phyloP scores from a whole-genome alignment of 2,888 invertebrate species.

The Diarsia rubi region DNA sequence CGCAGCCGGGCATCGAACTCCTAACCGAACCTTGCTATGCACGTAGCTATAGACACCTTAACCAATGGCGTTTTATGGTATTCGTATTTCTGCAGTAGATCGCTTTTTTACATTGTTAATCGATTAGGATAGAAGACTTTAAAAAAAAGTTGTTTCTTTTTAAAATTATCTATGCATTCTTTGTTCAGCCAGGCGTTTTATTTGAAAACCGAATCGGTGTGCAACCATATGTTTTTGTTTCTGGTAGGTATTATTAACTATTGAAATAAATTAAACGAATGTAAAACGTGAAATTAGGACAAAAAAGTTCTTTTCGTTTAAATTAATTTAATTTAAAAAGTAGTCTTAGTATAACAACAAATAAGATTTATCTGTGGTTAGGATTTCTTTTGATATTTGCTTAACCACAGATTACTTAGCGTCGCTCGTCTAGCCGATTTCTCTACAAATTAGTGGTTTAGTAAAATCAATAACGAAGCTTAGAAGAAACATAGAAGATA shows the following conservation, averaged over 20 bases:
- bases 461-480: background rate
- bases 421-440: slow-evolving; percentile 45
- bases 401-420: slow-evolving; percentile 52
- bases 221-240: slow-evolving; percentile 25
- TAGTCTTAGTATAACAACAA: slow-evolving; percentile 4
- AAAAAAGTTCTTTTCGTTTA: slow-evolving; percentile 17
- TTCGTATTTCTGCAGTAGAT: slow-evolving; percentile 63
- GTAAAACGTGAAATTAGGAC: slow-evolving; percentile 12
- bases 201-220: slow-evolving; percentile 27
- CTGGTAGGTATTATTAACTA: background rate
- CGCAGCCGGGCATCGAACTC: slow-evolving; percentile 66
- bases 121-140: slow-evolving; percentile 40
- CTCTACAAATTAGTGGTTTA: slow-evolving; percentile 29
- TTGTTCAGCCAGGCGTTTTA: slow-evolving; percentile 10
- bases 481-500: slow-evolving; percentile 13
- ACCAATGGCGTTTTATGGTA: slow-evolving; percentile 72
- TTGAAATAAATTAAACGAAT: background rate
- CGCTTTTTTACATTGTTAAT: slow-evolving; percentile 66
- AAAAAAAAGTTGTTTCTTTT: slow-evolving; percentile 1
- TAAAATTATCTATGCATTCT: slow-evolving; percentile 5
- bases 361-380: slow-evolving; percentile 37
- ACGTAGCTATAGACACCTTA: slow-evolving; percentile 67
- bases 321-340: slow-evolving; percentile 12
- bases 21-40: slow-evolving; percentile 57
- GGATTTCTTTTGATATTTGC: slow-evolving; percentile 43